A percentile compares a stretch with the other conserved stretches of the same genome.
phyloP scores from a whole-genome alignment of 2,888 invertebrate genomes.

The Orthonevra nobilis region DNA sequence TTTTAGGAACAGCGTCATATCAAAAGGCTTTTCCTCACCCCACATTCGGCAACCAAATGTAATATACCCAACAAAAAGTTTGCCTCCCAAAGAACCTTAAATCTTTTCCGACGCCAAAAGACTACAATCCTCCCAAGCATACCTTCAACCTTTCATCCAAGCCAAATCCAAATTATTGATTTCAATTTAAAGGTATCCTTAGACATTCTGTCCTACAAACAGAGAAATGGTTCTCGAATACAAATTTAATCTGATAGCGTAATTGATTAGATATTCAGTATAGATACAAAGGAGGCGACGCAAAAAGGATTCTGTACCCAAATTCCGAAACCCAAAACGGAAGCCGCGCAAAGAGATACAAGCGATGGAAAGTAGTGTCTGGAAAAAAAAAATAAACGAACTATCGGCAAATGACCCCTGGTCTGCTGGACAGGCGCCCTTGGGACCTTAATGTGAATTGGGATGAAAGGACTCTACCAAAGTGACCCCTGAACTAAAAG shows the following conservation, averaged over 20 bases:
- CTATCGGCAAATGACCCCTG: constrained; percentile 58
- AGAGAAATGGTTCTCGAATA: constrained; percentile 41
- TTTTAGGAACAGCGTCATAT: constrained; percentile 45
- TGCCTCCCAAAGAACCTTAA: constrained; percentile 16
- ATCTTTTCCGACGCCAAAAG: background rate
- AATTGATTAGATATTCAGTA: constrained; percentile 65
- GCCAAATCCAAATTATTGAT: constrained; percentile 48
- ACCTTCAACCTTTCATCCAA: constrained; percentile 3
- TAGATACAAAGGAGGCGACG: constrained; percentile 11
- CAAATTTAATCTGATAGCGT: constrained; percentile 64
- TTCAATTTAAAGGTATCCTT: constrained; percentile 40
- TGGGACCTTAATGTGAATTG: background rate
- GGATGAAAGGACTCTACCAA: constrained; percentile 2
- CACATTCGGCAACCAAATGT: constrained; percentile 28
- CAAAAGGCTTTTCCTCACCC: constrained; percentile 12
- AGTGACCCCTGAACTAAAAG: constrained; percentile 61
- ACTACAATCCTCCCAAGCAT: background rate
- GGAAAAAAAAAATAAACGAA: constrained; percentile 1
- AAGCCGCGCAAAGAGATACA: too few species aligned
- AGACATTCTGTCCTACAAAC: constrained; percentile 3
- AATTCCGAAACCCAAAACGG: too few species aligned
- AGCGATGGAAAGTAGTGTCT: constrained; percentile 36
- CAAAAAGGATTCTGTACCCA: constrained; percentile 39
- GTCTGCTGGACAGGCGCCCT: constrained; percentile 9
- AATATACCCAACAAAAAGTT: too few species aligned